Conservation (phyloP, 2,888 invertebrate genomes). For the Cordilura impudica region DNA sequence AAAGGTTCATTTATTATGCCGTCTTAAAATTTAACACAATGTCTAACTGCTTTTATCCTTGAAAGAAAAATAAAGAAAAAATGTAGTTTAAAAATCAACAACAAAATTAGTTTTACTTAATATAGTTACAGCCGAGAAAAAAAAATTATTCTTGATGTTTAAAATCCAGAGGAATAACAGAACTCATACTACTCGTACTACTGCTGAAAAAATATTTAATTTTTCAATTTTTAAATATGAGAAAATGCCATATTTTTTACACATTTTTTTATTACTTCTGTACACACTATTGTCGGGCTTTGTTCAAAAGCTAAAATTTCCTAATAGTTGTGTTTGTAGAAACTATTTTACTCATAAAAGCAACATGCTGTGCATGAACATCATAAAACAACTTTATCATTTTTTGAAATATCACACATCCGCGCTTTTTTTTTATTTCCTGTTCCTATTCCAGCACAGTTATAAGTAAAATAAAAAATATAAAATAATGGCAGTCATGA, state of each 20-base stretch:
- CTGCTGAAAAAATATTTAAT: too few relatives aligned
- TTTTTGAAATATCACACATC: background rate
- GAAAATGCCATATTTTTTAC: too few relatives aligned
- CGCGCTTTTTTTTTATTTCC: conserved; percentile 4
- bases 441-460: background rate
- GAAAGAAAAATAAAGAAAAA: conserved; percentile 4
- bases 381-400: background rate
- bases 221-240: too few relatives aligned
- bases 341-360: conserved; percentile 1
- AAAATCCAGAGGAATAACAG: too few relatives aligned
- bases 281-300: too few relatives aligned
- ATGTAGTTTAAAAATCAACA: conserved; percentile 26
- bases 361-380: background rate
- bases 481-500: too few relatives aligned
- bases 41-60: conserved; percentile 49
- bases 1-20: conserved; percentile 60
- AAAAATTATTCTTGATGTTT: too few relatives aligned
- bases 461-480: too few relatives aligned
- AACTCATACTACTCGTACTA: too few relatives aligned
- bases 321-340: too few relatives aligned
- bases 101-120: conserved; percentile 23
- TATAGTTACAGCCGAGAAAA: too few relatives aligned
- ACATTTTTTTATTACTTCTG: too few relatives aligned
- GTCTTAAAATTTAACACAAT: conserved; percentile 61
- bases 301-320: background rate